These are phyloP conservation scores for Schizopygopsis pylzovi DNA, from an alignment of 2,797 vertebrate species.

Conservation along the genomic window DNA sequence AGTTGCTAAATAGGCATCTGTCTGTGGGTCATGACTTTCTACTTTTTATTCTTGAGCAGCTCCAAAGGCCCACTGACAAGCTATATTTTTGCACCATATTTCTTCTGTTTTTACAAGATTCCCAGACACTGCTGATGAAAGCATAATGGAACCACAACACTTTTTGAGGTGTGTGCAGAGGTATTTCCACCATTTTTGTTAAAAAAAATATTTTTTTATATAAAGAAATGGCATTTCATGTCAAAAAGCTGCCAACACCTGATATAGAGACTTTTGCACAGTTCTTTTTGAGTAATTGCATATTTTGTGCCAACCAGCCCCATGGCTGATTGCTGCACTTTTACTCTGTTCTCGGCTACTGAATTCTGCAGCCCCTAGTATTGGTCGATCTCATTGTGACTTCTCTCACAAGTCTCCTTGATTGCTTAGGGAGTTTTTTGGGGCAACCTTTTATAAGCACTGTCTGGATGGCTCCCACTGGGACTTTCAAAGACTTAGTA, in stretches of 20 bases:
- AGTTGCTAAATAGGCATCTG: no score
- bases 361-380: not conserved
- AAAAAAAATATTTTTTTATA: not conserved
- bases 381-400: not conserved
- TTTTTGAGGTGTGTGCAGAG: not conserved
- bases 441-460: not conserved
- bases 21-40: not conserved
- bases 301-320: conserved; percentile 7
- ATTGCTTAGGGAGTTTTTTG: not conserved
- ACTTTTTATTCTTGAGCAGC: not conserved
- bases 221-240: not conserved
- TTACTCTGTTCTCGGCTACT: conserved; percentile 10
- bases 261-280: not conserved
- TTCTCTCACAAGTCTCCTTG: not conserved
- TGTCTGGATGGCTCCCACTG: conserved; percentile 26
- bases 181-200: not conserved
- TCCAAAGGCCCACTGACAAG: conserved; percentile 11
- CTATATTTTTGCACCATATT: not conserved
- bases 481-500: conserved; percentile 19
- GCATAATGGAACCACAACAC: not conserved
- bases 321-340: not conserved
- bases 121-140: conserved; percentile 18
- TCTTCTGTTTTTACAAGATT: not conserved
- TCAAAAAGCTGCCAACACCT: not conserved
- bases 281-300: conserved; percentile 19